These are phyloP conservation scores for Gambusia holbrooki DNA, from an alignment of 2,113 vertebrate genomes.

Conservation along the genomic window DNA sequence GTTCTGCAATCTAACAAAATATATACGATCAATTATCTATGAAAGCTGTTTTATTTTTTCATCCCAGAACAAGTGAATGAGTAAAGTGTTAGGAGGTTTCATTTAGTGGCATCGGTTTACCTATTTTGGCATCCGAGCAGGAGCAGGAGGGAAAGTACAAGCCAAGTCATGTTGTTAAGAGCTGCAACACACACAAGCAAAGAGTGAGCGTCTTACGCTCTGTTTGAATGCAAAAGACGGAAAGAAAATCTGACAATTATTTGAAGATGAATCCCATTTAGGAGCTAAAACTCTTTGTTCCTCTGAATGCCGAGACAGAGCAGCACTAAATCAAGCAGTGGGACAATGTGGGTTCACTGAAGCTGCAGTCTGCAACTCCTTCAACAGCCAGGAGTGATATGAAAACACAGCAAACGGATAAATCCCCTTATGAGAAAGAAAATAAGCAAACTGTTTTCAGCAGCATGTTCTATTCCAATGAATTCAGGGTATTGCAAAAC, in stretches of 20 bases:
- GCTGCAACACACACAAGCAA: slow-evolving; percentile 36
- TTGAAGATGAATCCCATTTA: not conserved
- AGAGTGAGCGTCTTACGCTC: not conserved
- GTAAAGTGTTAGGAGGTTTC: not conserved
- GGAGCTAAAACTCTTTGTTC: slow-evolving; percentile 34
- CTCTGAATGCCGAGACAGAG: slow-evolving; percentile 23
- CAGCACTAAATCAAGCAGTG: slow-evolving; percentile 30
- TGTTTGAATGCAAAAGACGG: not conserved
- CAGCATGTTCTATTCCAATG: slow-evolving; percentile 34
- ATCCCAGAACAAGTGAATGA: not conserved
- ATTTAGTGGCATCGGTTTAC: slow-evolving; percentile 40
- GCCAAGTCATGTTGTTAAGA: slow-evolving; percentile 30
- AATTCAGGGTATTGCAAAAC: slow-evolving; percentile 40
- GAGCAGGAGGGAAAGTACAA: slow-evolving; percentile 52
- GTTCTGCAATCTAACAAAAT: no score
- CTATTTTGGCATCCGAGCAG: slow-evolving; percentile 59
- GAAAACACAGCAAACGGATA: not conserved
- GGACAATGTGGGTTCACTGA: slow-evolving; percentile 24
- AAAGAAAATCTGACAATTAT: no score
- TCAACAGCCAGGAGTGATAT: not conserved
- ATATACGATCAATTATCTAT: no score
- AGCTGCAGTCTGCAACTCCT: slow-evolving; percentile 34
- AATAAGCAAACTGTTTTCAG: slow-evolving; percentile 8
- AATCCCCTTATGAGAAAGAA: not conserved
- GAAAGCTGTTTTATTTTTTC: no score